Conservation (phyloP, 2,888 invertebrate species). For the Ectemnius lituratus region DNA sequence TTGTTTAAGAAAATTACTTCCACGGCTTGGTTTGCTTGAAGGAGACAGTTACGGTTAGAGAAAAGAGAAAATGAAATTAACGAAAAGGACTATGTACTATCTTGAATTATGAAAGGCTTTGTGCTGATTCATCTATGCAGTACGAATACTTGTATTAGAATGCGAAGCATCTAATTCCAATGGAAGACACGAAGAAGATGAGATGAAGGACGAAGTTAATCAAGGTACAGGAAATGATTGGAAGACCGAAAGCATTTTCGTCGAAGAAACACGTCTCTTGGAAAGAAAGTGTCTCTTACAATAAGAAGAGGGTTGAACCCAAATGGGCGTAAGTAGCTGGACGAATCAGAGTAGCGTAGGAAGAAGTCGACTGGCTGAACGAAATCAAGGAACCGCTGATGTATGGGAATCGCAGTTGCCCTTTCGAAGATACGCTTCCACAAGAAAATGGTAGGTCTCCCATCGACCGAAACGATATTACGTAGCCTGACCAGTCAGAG, state of each 20-base stretch:
- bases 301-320: too few species aligned
- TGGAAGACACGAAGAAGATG: too few species aligned
- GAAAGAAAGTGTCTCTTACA: too few species aligned
- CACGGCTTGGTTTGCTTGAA: background rate
- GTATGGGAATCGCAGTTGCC: background rate
- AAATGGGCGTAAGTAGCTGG: too few species aligned
- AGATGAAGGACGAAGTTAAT: too few species aligned
- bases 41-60: constrained; percentile 10
- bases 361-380: constrained; percentile 7
- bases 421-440: background rate
- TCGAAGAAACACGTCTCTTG: too few species aligned
- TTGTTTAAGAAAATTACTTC: constrained; percentile 43
- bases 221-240: too few species aligned
- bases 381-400: constrained; percentile 6
- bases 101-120: background rate
- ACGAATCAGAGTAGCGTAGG: too few species aligned
- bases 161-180: too few species aligned
- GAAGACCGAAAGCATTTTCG: too few species aligned
- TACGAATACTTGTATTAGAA: too few species aligned
- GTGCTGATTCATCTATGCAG: too few species aligned
- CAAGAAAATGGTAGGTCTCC: background rate
- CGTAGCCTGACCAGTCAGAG: background rate
- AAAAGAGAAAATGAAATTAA: constrained; percentile 1
- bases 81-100: background rate
- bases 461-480: constrained; percentile 1